Conservation (phyloP, 2,888 invertebrate species). For the Amblyjoppa proteus region DNA sequence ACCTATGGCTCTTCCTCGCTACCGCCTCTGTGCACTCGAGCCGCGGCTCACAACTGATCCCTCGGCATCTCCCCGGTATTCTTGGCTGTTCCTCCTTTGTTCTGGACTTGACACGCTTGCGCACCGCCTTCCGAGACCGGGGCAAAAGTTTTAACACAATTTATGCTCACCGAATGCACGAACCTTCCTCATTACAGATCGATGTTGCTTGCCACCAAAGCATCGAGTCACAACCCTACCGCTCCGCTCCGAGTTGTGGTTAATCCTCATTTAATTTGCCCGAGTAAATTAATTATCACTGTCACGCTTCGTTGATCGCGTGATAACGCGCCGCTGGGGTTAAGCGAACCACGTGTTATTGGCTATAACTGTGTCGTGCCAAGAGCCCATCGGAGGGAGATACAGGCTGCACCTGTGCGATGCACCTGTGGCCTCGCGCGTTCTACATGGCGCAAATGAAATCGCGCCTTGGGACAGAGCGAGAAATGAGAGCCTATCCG, state of each 20-base stretch:
- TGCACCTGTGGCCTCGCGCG: constrained; percentile 57
- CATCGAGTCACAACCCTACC: not conserved
- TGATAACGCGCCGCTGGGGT: constrained; percentile 64
- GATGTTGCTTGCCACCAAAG: not conserved
- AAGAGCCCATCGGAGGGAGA: constrained; percentile 42
- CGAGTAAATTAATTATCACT: constrained; percentile 71
- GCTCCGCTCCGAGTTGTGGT: constrained; percentile 17
- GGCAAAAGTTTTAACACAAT: too few relatives aligned
- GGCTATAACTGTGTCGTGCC: constrained; percentile 26
- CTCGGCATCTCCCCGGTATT: constrained; percentile 18
- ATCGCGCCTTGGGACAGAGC: constrained; percentile 41
- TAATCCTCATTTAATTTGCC: constrained; percentile 67
- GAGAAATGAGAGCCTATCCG: constrained; percentile 43
- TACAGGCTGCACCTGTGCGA: constrained; percentile 56
- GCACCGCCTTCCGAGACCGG: not conserved
- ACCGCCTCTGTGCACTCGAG: not conserved
- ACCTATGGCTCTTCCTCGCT: constrained; percentile 25
- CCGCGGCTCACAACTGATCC: not conserved
- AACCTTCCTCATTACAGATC: constrained; percentile 4
- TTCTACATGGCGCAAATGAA: constrained; percentile 63
- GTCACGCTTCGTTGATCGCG: constrained; percentile 63
- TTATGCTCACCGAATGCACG: not conserved
- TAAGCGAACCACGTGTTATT: constrained; percentile 21
- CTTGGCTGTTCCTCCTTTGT: constrained; percentile 44
- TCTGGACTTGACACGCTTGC: constrained; percentile 22